Evolutionary conservation across 2,888 invertebrate species (phyloP).

Genomic region (Hemistola chrysoprasaria): DNA sequence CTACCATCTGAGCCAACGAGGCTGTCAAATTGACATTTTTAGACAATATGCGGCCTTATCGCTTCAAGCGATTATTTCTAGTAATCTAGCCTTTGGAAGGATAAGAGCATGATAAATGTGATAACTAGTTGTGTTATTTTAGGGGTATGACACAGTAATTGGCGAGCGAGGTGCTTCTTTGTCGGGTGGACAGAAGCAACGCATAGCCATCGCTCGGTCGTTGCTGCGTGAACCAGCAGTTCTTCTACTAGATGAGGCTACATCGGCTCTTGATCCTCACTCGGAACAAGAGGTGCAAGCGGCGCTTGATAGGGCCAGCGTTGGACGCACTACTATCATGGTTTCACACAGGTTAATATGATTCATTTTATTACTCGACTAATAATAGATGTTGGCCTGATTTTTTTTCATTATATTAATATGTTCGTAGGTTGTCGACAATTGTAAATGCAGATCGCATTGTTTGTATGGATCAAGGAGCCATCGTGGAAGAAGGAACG

Average conservation of each 20-base stretch:
- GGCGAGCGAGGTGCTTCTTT: conserved; percentile 91
- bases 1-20: no score
- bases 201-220: conserved; percentile 92
- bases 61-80: no score
- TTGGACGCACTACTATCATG: conserved; percentile 88
- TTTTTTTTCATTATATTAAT: not conserved
- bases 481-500: conserved; percentile 88
- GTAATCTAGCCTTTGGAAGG: no score
- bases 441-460: conserved; percentile 87
- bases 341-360: conserved; percentile 73
- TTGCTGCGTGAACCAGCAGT: conserved; percentile 89
- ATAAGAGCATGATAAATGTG: not conserved
- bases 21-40: no score
- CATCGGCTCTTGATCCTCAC: conserved; percentile 91
- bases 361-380: not conserved
- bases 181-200: conserved; percentile 92
- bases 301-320: conserved; percentile 87
- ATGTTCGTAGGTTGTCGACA: conserved; percentile 82
- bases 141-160: conserved; percentile 90
- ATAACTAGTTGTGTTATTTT: conserved; percentile 12
- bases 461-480: conserved; percentile 87
- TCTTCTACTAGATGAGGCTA: conserved; percentile 90
- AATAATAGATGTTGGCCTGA: not conserved
- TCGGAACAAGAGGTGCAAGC: conserved; percentile 91
- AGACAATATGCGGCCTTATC: no score